Base-by-base conservation (phyloP, 2,113 vertebrate species). In the Ophthalmolycus amberensis region DNA sequence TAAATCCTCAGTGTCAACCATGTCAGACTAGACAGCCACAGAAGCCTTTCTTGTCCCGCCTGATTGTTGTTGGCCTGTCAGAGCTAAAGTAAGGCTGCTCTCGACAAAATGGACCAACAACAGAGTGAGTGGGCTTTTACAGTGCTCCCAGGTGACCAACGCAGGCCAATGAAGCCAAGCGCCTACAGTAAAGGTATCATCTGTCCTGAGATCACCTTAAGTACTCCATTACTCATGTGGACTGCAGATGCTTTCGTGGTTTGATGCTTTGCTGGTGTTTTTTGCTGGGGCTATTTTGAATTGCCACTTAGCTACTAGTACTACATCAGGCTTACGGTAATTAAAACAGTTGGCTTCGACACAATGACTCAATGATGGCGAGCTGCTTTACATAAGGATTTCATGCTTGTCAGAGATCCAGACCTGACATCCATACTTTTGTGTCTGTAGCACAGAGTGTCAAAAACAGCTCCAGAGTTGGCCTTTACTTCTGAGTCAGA, bases 131-230 rank as follows among this genome's bases (percentile, higher is more conserved):
- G 65, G 60, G 80, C 89, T 88, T 87, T 94, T 87, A 93, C 80
- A 38, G 60, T 42, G 71, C 48, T 91, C 91, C 85, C 88, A 71
- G 75, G 79, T 77, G 90, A 86, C 86, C 83, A 56, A 63, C 77
- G 52, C 37, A 64, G 34, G 77, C 52, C 69, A 46, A 20, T 81
- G 75, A 84, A 89, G 80, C 80, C 84, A 69, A 82, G 75, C 80
- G 89, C 82, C 60, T 85, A 46, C 32, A 62, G 69, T 42, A 74
- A 80, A 76, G 75, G 69, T 88, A 92, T 91, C 82, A 79, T 91
- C 86, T 90, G 79, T 82, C 79, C 86, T 82, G 79, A 84, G 88
- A 93, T 91, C 86, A 89, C 77, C 71, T 84, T 85, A 86, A 90
- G 87, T 80, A 84, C 85, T 79, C 74, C 77, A 85, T 91, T 50